Base-by-base conservation (phyloP, 2,888 invertebrate species). In the Dryococelus australis region DNA sequence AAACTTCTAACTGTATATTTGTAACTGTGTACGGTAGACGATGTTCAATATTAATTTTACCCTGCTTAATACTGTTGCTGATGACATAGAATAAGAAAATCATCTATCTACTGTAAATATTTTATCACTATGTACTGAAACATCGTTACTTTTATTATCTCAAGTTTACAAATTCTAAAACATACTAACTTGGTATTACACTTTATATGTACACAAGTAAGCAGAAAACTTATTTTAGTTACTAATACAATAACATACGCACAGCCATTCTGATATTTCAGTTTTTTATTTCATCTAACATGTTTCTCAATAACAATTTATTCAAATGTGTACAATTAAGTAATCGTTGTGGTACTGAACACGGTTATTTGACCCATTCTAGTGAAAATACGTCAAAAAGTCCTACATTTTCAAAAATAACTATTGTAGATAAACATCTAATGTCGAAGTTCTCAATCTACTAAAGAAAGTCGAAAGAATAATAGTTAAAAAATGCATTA, bases 261-360 rank as follows among this genome's bases (percentile, higher is more conserved):
- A 83, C 83, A 83, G 83, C 83, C 83, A 83, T 83, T 83, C 83
- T 83, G 83, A 83, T 83, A 83, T 83, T 83, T 10, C 13, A 24
- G 13, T 83, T 83, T 28, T 43, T 28, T 28, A 43, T 9, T 10
- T 65, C 65, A 10, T 83, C 43, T 43, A 83, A 83, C 28, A 43
- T 83, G 9, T 83, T 83, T 28, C 4, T 83, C 43, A 43, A 8
- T 80, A 85, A 27, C 43, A 28, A 65, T 27, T 79, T 43, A 87
- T 47, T 79, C 24, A 85, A 65, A 65, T 85, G 35, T 43, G 79
- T 79, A 84, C 65, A 85, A 84, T 27, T 43, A 86, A 27, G 65
- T 26, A 86, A 86, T 87, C 87, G 87, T 87, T 87, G 87, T 87
- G 87, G 65, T 53, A 43, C 83, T 87, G 87, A 87, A 87, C 87